phyloP scores from a whole-genome alignment of 2,797 vertebrate genomes.

The Australoheros facetus region DNA sequence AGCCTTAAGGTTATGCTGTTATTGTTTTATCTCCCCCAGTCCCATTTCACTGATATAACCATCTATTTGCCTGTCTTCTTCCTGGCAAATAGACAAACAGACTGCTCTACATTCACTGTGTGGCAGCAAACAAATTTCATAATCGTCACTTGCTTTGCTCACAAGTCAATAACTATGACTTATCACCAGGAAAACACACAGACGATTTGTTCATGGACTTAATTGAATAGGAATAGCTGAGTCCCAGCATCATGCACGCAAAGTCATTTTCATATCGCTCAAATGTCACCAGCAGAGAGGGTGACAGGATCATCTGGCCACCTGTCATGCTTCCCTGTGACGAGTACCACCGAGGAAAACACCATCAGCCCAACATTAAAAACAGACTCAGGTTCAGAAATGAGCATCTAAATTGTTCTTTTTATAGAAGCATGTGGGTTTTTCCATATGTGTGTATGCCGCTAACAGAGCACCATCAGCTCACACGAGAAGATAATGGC shows the following conservation, averaged over 20 bases:
- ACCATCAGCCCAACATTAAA: slow-evolving; percentile 19
- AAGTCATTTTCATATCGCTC: slow-evolving; percentile 76
- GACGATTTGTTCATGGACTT: slow-evolving; percentile 71
- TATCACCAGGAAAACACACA: slow-evolving; percentile 79
- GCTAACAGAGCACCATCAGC: neutral
- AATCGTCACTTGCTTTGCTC: slow-evolving; percentile 65
- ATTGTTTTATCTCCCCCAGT: slow-evolving; percentile 62
- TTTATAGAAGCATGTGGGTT: neutral
- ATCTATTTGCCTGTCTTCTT: slow-evolving; percentile 64
- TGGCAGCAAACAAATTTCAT: slow-evolving; percentile 67
- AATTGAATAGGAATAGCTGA: slow-evolving; percentile 75
- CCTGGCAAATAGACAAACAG: slow-evolving; percentile 67
- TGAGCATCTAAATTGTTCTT: neutral
- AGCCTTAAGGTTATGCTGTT: slow-evolving; percentile 55
- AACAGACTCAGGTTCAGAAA: slow-evolving; percentile 18
- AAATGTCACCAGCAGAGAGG: slow-evolving; percentile 68
- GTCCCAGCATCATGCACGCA: slow-evolving; percentile 53
- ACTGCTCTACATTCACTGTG: slow-evolving; percentile 68
- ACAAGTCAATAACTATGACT: slow-evolving; percentile 77
- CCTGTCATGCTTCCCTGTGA: slow-evolving; percentile 63
- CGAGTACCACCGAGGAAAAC: slow-evolving; percentile 42
- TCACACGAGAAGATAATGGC: neutral
- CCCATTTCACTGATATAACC: slow-evolving; percentile 62
- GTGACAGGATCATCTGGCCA: slow-evolving; percentile 67
- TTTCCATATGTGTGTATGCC: neutral